These are phyloP conservation scores for Myodes glareolus DNA, from an alignment of 2,113 vertebrate genomes.

Conservation along the genomic window DNA sequence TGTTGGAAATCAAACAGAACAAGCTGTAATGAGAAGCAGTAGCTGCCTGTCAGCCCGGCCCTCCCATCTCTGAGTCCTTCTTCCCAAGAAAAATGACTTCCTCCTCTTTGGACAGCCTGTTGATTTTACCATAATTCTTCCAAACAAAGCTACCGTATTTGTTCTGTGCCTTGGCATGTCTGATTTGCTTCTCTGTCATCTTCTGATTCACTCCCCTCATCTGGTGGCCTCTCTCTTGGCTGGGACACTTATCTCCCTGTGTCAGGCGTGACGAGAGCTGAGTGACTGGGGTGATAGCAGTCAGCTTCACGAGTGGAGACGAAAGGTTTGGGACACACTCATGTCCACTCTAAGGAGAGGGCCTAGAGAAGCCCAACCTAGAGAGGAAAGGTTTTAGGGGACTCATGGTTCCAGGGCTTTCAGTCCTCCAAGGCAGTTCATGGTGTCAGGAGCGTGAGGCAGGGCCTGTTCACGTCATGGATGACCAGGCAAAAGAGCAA, in stretches of 20 bases:
- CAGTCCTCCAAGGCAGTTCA: too few relatives aligned
- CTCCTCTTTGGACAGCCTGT: neutral
- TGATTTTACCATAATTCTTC: neutral
- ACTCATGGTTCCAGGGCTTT: neutral
- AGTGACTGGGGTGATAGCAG: neutral
- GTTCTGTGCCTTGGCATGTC: neutral
- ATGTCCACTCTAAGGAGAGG: neutral
- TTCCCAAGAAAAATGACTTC: neutral
- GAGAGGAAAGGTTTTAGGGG: neutral
- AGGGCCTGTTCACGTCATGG: neutral
- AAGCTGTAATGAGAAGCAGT: neutral
- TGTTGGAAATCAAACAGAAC: constrained; percentile 14
- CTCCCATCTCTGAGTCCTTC: neutral
- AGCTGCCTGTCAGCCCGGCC: neutral
- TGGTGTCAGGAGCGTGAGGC: too few relatives aligned
- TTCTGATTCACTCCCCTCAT: neutral
- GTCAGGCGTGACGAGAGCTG: neutral
- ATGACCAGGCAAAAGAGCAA: neutral
- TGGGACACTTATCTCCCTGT: neutral
- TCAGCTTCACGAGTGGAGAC: neutral
- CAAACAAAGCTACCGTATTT: neutral
- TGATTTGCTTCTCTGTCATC: neutral
- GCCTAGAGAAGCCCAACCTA: neutral
- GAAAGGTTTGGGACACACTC: neutral
- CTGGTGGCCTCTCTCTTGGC: neutral